Conservation (phyloP, 2,113 vertebrate species). For the Agapornis roseicollis region DNA sequence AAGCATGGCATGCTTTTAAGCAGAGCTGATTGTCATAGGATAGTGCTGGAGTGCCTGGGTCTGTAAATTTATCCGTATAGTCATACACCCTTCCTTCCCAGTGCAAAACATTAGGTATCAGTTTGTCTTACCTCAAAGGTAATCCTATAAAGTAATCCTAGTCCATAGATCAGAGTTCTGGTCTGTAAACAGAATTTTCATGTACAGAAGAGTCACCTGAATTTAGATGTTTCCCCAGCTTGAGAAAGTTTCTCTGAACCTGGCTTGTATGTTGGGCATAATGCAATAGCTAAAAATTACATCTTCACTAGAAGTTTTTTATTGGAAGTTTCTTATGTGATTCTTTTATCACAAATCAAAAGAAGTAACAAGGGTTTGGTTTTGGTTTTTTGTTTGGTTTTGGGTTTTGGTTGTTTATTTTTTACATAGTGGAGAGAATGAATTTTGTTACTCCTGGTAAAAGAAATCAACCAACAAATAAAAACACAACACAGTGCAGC, state of each 20-base stretch:
- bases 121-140: background rate
- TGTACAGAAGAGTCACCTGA: background rate
- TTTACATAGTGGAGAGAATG: background rate
- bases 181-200: background rate
- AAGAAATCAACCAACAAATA: background rate
- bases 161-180: background rate
- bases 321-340: background rate
- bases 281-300: background rate
- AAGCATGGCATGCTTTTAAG: background rate
- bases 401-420: background rate
- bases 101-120: background rate
- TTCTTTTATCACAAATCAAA: background rate
- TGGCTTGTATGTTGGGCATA: background rate
- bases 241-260: background rate
- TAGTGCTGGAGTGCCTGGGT: background rate
- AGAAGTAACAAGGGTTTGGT: background rate
- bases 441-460: background rate
- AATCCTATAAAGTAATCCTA: background rate
- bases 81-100: rapidly evolving
- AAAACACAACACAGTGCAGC: background rate
- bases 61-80: background rate
- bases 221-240: background rate
- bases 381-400: background rate
- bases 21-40: background rate
- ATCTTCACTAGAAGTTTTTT: background rate